A percentile compares a stretch with the other conserved stretches of the same genome.
Conservation (phyloP, 2,113 vertebrate genomes). For the Thalassarche chlororhynchos region DNA sequence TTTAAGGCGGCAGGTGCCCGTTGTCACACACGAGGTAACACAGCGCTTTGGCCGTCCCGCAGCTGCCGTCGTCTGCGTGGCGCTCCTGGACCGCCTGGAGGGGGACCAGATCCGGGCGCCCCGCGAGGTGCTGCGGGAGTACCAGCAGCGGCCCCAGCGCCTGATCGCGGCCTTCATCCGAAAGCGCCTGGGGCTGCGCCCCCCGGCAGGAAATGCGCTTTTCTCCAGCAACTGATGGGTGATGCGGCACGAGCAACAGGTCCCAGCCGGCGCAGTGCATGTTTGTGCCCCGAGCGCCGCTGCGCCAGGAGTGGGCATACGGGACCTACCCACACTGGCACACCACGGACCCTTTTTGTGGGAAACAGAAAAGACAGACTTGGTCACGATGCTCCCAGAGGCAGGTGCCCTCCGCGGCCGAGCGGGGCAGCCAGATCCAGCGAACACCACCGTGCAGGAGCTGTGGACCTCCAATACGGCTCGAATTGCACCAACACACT, state of each 20-base stretch:
- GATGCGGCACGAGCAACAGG: neutral
- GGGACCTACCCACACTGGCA: accelerated
- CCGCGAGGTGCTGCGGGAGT: slow-evolving; percentile 81
- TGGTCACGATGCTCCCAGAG: accelerated
- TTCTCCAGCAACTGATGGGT: neutral
- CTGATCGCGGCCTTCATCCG: slow-evolving; percentile 85
- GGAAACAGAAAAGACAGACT: accelerated
- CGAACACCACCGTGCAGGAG: accelerated
- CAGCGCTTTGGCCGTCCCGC: neutral
- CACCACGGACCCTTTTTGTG: accelerated
- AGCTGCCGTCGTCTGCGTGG: slow-evolving; percentile 89
- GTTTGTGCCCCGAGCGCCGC: neutral
- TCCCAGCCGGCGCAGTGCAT: accelerated
- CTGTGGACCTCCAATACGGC: accelerated
- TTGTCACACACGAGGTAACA: accelerated
- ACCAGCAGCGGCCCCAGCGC: slow-evolving; percentile 82
- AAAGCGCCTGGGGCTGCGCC: slow-evolving; percentile 72
- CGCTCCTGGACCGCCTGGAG: slow-evolving; percentile 83
- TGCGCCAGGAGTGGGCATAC: accelerated
- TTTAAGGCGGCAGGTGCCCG: neutral
- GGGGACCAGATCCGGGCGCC: slow-evolving; percentile 86
- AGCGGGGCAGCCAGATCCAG: accelerated
- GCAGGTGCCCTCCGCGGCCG: accelerated
- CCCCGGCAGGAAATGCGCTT: neutral
- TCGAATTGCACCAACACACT: neutral